Evolutionary conservation across 2,113 vertebrate species (phyloP).

Genomic region (Fregata magnificens): DNA sequence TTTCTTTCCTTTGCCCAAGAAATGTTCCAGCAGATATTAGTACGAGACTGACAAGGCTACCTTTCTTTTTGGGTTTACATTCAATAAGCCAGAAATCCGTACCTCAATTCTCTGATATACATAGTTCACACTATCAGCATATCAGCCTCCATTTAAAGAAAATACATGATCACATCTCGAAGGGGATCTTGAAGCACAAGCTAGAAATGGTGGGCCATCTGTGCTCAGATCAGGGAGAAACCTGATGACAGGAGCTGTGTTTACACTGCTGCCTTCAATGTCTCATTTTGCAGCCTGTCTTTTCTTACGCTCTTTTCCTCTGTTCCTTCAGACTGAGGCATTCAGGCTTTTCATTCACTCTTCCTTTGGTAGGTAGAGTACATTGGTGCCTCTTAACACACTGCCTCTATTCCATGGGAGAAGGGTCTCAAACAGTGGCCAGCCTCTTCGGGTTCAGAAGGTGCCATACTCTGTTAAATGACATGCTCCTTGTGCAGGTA

Average conservation of each 20-base stretch:
- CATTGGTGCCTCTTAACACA: background rate
- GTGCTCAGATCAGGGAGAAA: constrained; percentile 12
- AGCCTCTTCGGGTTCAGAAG: background rate
- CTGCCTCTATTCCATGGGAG: background rate
- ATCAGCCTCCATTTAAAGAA: constrained; percentile 34
- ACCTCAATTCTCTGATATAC: background rate
- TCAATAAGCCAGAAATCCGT: background rate
- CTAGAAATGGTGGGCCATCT: background rate
- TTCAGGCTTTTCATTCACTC: background rate
- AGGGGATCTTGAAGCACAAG: background rate
- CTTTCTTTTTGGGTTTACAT: background rate
- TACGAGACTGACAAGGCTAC: background rate
- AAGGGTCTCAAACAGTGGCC: background rate
- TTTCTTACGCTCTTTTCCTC: background rate
- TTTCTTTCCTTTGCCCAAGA: background rate
- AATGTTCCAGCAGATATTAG: background rate
- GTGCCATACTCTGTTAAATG: background rate
- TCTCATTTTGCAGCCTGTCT: background rate
- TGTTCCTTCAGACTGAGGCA: background rate
- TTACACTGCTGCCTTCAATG: background rate
- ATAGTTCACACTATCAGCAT: background rate
- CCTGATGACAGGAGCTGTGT: background rate
- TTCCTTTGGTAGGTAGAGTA: background rate
- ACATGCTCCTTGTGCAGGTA: background rate
- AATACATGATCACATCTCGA: constrained; percentile 2